Evolutionary conservation across 2,888 invertebrate genomes (phyloP), one percentile per base, ranked within the genome.

Genomic region (Drosophila sordidapex): DNA sequence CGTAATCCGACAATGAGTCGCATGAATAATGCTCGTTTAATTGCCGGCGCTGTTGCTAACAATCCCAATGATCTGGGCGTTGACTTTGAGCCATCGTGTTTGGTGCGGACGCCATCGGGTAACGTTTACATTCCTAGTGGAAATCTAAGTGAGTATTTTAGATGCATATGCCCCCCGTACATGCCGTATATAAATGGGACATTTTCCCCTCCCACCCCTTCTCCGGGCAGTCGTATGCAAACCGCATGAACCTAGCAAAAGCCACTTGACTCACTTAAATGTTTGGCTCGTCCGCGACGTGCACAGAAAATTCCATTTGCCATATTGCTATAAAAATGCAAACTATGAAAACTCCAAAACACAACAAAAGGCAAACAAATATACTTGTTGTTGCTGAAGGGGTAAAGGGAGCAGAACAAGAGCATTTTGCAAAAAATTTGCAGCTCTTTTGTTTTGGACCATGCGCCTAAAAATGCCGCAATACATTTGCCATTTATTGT

Each of bases 81-180:
- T 86, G 97, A 97, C 94, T 97, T 97, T 93, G 97, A 97, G 94
- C 97, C 97, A 87, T 97, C 97, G 92, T 97, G 97, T 93, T 95
- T 98, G 91, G 97, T 97, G 91, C 95, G 97, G 93, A 97, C 97
- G 82, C 97, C 97, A 86, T 98, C 97, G 87, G 98, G 98, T 93
- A 97, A 97, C 94, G 97, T 98, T 93, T 98, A 97, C 95, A 97
- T 98, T 95, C 97, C 97, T 93, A 96, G 97, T 94, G 96, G 96
- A 94, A 94, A 94, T 91, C 92, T 94, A 92, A 94, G 94, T 94
- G 93, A 94, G 94, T 94, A 86, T 68, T 59, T 36, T 15, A 67
- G 36, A 11, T 43, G 82, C 63, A 64, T 15, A 13, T n/a, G 36
- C 66, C 15, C 18, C 4, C 51, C 18, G 29, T 29, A 56, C 18